Conservation (phyloP, 2,888 invertebrate species). For the Ceraclea dissimilis region DNA sequence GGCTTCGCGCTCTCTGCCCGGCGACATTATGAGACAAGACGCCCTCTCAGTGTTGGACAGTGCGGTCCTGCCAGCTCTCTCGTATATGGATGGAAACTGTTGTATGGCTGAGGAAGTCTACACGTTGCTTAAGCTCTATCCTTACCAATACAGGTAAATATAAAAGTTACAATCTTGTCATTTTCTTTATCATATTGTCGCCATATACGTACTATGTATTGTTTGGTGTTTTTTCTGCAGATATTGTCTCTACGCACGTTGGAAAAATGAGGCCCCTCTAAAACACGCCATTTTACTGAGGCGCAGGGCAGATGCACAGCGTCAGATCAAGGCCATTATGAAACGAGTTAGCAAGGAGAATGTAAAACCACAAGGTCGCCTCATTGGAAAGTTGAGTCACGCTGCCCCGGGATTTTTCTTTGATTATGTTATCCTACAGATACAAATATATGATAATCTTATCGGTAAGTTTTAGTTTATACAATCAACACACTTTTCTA, state of each 20-base stretch:
- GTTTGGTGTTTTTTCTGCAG: constrained; percentile 44
- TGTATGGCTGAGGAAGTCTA: constrained; percentile 96
- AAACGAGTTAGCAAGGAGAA: constrained; percentile 97
- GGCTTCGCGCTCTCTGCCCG: constrained; percentile 36
- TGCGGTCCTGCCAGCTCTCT: constrained; percentile 82
- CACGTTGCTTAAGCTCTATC: constrained; percentile 77
- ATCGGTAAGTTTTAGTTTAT: constrained; percentile 47
- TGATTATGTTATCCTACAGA: constrained; percentile 79
- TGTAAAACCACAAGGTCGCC: constrained; percentile 91
- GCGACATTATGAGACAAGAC: constrained; percentile 67
- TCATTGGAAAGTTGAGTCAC: constrained; percentile 94
- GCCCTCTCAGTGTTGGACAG: constrained; percentile 81
- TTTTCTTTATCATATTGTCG: neutral
- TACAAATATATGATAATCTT: constrained; percentile 89
- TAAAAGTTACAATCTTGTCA: neutral
- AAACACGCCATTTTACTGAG: constrained; percentile 78
- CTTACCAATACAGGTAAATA: constrained; percentile 69
- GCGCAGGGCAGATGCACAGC: constrained; percentile 78
- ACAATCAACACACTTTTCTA: no score
- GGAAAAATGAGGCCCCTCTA: constrained; percentile 87
- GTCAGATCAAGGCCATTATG: constrained; percentile 92
- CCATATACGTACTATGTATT: no score
- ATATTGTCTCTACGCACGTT: constrained; percentile 86
- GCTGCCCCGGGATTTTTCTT: constrained; percentile 93
- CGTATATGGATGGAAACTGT: constrained; percentile 89